Evolutionary conservation across 2,888 invertebrate species (phyloP), one percentile per base, ranked within the genome.

Genomic region (Lepidocyrtoides sp.): DNA sequence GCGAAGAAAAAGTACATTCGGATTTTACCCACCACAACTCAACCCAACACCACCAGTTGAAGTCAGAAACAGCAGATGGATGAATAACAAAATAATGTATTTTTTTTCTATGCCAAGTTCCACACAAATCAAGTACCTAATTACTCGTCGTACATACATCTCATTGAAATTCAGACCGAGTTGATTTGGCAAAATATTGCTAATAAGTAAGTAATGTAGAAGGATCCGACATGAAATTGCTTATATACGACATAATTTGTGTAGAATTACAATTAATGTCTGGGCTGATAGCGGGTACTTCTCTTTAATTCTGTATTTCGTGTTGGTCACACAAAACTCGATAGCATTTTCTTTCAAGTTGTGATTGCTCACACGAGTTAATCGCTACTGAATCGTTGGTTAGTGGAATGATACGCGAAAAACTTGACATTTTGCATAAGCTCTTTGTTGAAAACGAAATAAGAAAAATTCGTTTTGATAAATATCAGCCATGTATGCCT

Each of bases 91-190:
- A 60, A 60, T 60, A 2, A 23, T 60, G 36, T 26, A 26, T 26
- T 26, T 14, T 17, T 60, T 32, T 66, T 66, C 32, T 29, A 14
- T 32, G 14, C 7, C 29, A 41, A 41, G 20, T 69, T 69, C 23
- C 26, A 12, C 32, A 48, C 12, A 36, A 51, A 72, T 1, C 57
- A 77, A 29, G 41, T 75, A 86, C 75, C 86, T 86, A 75, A 75
- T 44, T 54, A 23, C 51, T 29, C 69, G 17, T 29, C 69, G 17
- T 48, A 48, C 12, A 60, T n/a, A 75, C 36, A 36, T 60, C 77
- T 87, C 32, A 77, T 87, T 87, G 60, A 86, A 60, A 86, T 75
- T 57, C 86, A 66, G 26, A 41, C 44, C 10, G 41, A 12, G 41
- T 41, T 75, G 75, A 48, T 75, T 44, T 44, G 20, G 5, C 69